phyloP scores from a whole-genome alignment of 1,140 invertebrate genomes.

The Odontomachus brunneus region DNA sequence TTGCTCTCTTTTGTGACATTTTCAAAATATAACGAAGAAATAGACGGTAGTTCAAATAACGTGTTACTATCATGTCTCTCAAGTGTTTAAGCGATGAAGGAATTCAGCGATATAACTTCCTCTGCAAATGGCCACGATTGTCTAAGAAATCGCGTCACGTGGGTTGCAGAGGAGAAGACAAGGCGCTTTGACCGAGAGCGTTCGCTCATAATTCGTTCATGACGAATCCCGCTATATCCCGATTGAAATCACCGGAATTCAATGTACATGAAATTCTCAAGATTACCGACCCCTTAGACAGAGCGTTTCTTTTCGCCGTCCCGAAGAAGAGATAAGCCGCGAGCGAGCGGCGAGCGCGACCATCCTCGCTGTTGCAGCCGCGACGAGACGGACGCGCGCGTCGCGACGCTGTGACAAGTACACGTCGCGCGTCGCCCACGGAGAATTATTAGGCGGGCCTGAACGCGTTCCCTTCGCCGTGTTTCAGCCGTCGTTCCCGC shows the following conservation, averaged over 20 bases:
- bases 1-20: too few relatives aligned
- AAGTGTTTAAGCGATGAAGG: too few relatives aligned
- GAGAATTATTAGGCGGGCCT: conserved; percentile 83
- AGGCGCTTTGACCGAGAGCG: too few relatives aligned
- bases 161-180: too few relatives aligned
- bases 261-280: neutral
- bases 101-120: too few relatives aligned
- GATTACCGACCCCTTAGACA: neutral
- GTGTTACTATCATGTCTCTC: too few relatives aligned
- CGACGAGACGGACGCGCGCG: conserved; percentile 78
- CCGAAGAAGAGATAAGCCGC: conserved; percentile 35
- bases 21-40: too few relatives aligned
- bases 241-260: conserved; percentile 10
- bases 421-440: conserved; percentile 78
- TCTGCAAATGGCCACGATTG: too few relatives aligned
- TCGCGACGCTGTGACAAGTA: conserved; percentile 82
- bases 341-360: neutral
- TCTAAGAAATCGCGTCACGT: too few relatives aligned
- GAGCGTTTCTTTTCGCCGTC: conserved; percentile 26
- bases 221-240: too few relatives aligned
- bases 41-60: too few relatives aligned
- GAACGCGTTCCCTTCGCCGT: conserved; percentile 56
- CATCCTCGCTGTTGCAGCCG: conserved; percentile 55
- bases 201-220: too few relatives aligned
- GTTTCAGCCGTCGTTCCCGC: conserved; percentile 49